Conservation (phyloP, 2,797 vertebrate species). For the Megaceryle alcyon region DNA sequence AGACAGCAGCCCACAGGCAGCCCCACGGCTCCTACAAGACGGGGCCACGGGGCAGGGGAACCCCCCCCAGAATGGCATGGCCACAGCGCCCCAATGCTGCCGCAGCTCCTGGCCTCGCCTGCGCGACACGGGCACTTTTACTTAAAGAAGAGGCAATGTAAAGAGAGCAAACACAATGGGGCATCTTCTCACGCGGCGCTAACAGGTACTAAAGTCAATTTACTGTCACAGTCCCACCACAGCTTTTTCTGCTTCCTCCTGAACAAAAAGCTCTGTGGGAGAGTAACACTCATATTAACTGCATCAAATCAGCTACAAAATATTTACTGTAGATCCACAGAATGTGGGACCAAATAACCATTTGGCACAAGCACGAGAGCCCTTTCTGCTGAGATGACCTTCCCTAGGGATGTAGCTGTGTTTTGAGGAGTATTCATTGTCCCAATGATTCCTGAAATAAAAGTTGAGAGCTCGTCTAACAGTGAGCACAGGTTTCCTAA, state of each 20-base stretch:
- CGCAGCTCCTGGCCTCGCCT: neutral
- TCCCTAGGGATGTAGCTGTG: neutral
- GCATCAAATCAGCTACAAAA: neutral
- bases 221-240: slow-evolving; percentile 25
- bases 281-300: slow-evolving; percentile 9
- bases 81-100: neutral
- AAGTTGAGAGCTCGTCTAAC: neutral
- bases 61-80: neutral
- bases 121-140: neutral
- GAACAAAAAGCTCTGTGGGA: slow-evolving; percentile 56
- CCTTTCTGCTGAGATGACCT: neutral
- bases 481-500: neutral
- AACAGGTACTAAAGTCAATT: slow-evolving; percentile 18
- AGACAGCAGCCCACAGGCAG: neutral
- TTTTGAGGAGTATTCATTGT: neutral
- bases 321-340: neutral
- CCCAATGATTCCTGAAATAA: neutral
- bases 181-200: slow-evolving; percentile 21
- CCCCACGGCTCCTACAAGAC: fast-evolving
- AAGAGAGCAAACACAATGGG: slow-evolving; percentile 8
- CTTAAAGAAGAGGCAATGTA: neutral
- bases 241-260: slow-evolving; percentile 11
- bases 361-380: neutral
- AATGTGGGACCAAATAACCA: neutral
- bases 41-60: neutral